Evolutionary conservation across 2,888 invertebrate species (phyloP).

Genomic region (Biston stratarius): DNA sequence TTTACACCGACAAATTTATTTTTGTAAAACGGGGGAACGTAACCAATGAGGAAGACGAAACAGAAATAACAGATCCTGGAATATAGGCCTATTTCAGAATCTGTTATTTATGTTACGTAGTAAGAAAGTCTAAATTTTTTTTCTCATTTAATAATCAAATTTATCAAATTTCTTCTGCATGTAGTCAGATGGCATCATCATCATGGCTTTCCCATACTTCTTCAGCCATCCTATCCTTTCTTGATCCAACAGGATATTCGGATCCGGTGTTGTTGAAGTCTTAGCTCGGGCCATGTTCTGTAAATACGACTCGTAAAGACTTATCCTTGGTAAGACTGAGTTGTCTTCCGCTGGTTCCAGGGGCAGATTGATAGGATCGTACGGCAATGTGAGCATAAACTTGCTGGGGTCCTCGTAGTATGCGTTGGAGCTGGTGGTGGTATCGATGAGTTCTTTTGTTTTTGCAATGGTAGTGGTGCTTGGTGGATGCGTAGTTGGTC

Average conservation of each 20-base stretch:
- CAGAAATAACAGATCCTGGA: no score
- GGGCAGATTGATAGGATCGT: constrained; percentile 75
- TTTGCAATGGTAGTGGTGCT: constrained; percentile 44
- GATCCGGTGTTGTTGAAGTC: constrained; percentile 63
- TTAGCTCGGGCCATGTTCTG: constrained; percentile 62
- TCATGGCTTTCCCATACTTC: constrained; percentile 58
- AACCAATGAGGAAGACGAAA: no score
- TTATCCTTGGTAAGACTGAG: constrained; percentile 75
- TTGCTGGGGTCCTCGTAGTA: constrained; percentile 62
- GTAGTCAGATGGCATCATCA: constrained; percentile 54
- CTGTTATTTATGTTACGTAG: neutral
- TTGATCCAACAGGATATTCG: constrained; percentile 44
- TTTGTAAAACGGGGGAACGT: no score
- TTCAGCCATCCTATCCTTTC: constrained; percentile 57
- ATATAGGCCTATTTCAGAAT: no score
- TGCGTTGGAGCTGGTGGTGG: constrained; percentile 42
- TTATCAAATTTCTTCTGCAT: constrained; percentile 56
- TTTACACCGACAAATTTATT: no score
- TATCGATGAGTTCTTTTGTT: constrained; percentile 47
- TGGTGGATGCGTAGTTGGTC: constrained; percentile 55
- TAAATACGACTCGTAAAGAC: constrained; percentile 78
- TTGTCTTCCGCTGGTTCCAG: constrained; percentile 76
- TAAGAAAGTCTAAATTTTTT: neutral
- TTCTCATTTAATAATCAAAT: constrained; percentile 53
- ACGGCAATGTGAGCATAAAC: constrained; percentile 73